Evolutionary conservation across 2,888 invertebrate species (phyloP), one percentile per base, ranked within the genome.

Genomic region (Yponomeuta plumbellus): DNA sequence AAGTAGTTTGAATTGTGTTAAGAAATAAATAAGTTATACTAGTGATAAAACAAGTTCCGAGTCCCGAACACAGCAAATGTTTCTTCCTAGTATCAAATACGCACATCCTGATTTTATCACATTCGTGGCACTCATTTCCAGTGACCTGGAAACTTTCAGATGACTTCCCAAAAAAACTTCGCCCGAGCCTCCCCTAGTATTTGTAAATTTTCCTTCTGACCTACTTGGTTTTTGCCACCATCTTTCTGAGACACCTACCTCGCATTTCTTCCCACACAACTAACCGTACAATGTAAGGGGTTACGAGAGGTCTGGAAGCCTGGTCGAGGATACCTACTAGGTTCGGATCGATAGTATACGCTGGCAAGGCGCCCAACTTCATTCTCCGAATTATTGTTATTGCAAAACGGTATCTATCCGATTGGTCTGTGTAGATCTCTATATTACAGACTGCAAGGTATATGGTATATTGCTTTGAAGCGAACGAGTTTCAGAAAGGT

Each of bases 181-280:
- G 80, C 82, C 81, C 78, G 80, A 78, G 74, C 76, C 68, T 75
- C 75, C 81, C 84, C 84, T 88, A 87, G 87, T 88, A 85, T 89
- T 90, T 88, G 88, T 89, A 88, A 88, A 90, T 87, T 88, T 89
- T 90, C 88, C 88, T 80, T 88, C 81, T 90, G 90, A 91, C 90
- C 90, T 90, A 91, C 87, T 90, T 91, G 88, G 83, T 79, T 79
- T 80, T 86, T 81, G 83, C 80, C 75, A 75, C 89, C 86, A 87
- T 75, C 74, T 69, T 72, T 72, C 59, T 69, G 69, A 77, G 65
- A 26, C 26, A 65, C 58, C 65, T 57, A 65, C 34, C 57, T 64
- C 56, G 20, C 40, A 20, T 23, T 23, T 11, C 44, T 8, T 21
- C 23, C 21, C 11, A 20, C 44, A 34, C 20, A 62, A 13, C 20